Conservation (phyloP, 2,113 vertebrate species). For the Guaruba guarouba region DNA sequence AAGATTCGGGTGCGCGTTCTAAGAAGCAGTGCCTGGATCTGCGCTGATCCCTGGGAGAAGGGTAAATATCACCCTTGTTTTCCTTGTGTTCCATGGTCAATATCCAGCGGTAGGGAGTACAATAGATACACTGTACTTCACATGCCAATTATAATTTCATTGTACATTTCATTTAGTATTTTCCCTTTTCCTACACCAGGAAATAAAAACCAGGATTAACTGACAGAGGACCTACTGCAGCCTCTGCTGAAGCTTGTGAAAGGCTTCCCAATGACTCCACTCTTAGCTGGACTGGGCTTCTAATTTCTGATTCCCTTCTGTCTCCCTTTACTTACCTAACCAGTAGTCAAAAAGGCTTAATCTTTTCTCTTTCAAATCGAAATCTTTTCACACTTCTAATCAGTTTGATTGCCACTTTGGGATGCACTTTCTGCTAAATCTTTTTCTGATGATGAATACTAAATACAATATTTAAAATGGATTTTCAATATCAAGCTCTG, state of each 20-base stretch:
- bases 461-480: not conserved
- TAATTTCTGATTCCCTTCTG: not conserved
- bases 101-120: not conserved
- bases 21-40: not conserved
- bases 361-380: not conserved
- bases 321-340: not conserved
- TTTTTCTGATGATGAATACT: constrained; percentile 14
- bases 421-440: not conserved
- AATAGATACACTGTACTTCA: not conserved
- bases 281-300: not conserved
- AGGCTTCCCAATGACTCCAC: not conserved
- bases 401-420: not conserved
- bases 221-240: not conserved
- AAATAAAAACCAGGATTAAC: not conserved
- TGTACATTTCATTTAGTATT: not conserved
- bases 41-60: not conserved
- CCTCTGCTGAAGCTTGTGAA: not conserved
- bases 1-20: not conserved
- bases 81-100: not conserved
- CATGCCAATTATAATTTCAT: not conserved
- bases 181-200: not conserved
- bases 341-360: not conserved
- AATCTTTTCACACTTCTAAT: not conserved
- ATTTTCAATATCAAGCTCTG: not conserved
- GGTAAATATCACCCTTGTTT: not conserved